Evolutionary conservation across 2,888 invertebrate species (phyloP), one percentile per base, ranked within the genome.

Genomic region (Tuberolachnus salignus): DNA sequence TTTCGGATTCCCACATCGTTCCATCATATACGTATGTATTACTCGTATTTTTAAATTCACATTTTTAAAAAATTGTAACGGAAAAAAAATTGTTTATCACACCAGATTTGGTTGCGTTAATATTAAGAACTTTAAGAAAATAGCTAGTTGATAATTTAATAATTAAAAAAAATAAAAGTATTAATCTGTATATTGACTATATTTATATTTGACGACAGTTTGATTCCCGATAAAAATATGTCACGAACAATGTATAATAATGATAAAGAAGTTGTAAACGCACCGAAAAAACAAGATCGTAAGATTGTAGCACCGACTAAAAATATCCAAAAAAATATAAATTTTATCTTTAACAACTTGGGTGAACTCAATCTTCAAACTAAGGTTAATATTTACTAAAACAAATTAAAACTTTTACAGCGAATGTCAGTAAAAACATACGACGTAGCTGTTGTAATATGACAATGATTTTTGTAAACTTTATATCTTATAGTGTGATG

Each of bases 311-410:
- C 93, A 1, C 99, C 99, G 0, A 94, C 97, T 0, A 98, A 98
- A 86, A 88, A 91, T 1, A 88, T 98, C 49, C 98, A 98, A 86
- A 99, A 99, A 86, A 98, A 98, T 87, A 94, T 98, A 8, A 97
- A 97, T 11, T 99, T 99, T 86, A 97, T 99, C 83, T 99, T 99
- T 87, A 99, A 99, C 86, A 99, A 99, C 86, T 88, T 99, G 82
- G 98, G 98, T 84, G 95, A 97, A 85, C 87, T 97, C 66, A 99
- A 99, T 87, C 88, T 99, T 83, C 91, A 92, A 82, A 92, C 93
- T 70, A 99, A 99, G 87, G 88, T 88, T 13, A 0, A 26, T 81
- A 19, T 53, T 10, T 44, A 44, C 6, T 44, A n/a, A n/a, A n/a
- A n/a, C n/a, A n/a, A n/a, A n/a, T n/a, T n/a, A n/a, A n/a, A n/a